Conservation (phyloP, 1,140 invertebrate species). For the Microplitis mediator region DNA sequence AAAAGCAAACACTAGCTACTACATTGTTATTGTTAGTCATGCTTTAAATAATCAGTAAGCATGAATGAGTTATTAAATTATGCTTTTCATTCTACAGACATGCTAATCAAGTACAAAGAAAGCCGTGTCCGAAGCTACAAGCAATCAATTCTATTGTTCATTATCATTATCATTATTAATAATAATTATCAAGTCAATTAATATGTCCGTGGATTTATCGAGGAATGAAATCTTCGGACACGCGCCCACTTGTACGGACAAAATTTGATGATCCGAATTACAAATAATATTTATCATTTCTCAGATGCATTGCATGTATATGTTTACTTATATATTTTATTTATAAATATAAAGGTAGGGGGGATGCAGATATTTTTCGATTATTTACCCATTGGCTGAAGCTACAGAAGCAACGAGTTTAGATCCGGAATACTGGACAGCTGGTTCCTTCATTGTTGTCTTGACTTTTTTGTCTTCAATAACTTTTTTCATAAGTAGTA, state of each 20-base stretch:
- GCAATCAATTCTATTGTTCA: too few species aligned
- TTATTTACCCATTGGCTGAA: constrained; percentile 48
- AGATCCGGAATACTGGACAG: constrained; percentile 29
- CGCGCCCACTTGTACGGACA: neutral
- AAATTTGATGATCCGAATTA: too few species aligned
- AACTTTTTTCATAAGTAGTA: neutral
- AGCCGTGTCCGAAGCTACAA: constrained; percentile 26
- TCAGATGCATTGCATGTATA: too few species aligned
- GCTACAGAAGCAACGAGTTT: constrained; percentile 33
- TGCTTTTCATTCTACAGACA: neutral
- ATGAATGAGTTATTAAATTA: constrained; percentile 11
- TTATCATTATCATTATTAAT: too few species aligned
- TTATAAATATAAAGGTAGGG: constrained; percentile 12
- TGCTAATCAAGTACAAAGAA: neutral
- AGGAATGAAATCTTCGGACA: constrained; percentile 7
- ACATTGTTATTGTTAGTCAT: neutral
- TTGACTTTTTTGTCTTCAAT: neutral
- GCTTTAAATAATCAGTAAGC: constrained; percentile 5
- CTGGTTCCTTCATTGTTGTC: constrained; percentile 40
- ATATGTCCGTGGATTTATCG: too few species aligned
- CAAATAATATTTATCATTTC: too few species aligned
- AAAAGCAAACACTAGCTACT: neutral
- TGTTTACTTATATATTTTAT: neutral
- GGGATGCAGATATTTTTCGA: constrained; percentile 36
- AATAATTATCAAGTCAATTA: too few species aligned